Base-by-base conservation (phyloP, 2,113 vertebrate species). In the Odocoileus hemionus region DNA sequence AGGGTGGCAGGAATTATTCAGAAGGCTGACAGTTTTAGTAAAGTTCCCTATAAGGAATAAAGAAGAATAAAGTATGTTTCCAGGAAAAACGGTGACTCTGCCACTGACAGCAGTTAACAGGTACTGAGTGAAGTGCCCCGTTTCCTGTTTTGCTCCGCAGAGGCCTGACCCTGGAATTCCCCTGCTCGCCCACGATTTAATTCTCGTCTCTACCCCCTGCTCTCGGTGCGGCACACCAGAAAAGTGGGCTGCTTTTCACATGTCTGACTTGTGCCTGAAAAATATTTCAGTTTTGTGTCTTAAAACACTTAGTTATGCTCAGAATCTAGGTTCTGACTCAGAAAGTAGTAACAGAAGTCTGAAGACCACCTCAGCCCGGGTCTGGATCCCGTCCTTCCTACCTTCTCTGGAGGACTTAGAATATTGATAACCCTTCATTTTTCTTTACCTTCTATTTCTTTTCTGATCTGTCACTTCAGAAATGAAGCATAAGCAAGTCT, bases 91-190 rank as follows among this genome's bases (percentile, higher is more conserved):
- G 1, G 64, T 74, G 47, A 39, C 45, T 86, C 55, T 89, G 89
- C 96, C 60, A 1, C 50, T 39, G 76, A 85, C 76, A 43, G 2
- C 61, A 54, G 80, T 36, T 28, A 16, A 0, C 17, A n/a, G 14
- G 0, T 14, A 30, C 33, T n/a, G 64, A 60, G 52, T 13, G 5
- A 36, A 95, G 58, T 0, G 30, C 52, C 1, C 91, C 16, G 19
- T 33, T 97, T 97, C 96, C 96, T 96, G 95, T 97, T 97, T 91
- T 92, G 55, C 91, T 96, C 15, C 57, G 91, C 23, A 36, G 80
- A 94, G 25, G 85, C 85, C 60, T 1, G 2, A 30, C 58, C 57
- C 50, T 88, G 96, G 96, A 91, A 86, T 94, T 95, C 86, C 96
- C 96, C 96, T 33, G 21, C 36, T 83, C 57, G 92, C 82, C 50